Base-by-base conservation (phyloP, 1,140 invertebrate species). In the Saccostrea glomerata region DNA sequence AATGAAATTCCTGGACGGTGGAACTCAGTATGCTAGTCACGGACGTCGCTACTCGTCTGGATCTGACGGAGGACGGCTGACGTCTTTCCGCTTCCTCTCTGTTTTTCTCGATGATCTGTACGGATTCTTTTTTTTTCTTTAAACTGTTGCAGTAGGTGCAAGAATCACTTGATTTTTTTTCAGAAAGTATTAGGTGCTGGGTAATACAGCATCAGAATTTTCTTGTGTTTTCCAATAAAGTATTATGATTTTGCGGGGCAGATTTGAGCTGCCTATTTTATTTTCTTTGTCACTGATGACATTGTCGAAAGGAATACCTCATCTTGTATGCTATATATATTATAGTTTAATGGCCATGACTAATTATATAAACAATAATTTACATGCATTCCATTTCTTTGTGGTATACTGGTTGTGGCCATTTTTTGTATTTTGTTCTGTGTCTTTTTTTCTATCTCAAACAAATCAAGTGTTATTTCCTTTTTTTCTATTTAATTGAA, bases 351-450 rank as follows among this genome's bases (percentile, higher is more conserved):
- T 84, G 82, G 82, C 82, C 82, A 84, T 84, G 82, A 84, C 82
- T 56, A 77, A 77, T 77, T 84, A 54, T 84, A 84, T 85, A 85
- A 56, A 85, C 55, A 36, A 63, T 85, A 85, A 85, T 25, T 85
- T 60, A 58, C 47, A 85, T 85, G 84, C 84, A 85, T 85, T 85
- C 84, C 84, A 85, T 85, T 36, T 85, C 30, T 60, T 20, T 85
- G 40, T 55, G 54, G 82, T 56, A 36, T 36, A 55, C 40, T 84
- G 82, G 82, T 54, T 84, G 20, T 84, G 82, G 82, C 54, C 54
- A 56, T 84, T 56, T 63, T 47, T 47, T 63, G 23, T 63, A 20
- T 58, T 58, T 85, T 63, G 25, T 60, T 60, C 17, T 60, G 17
- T 30, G n/a, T n/a, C 12, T 63, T 55, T 60, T 36, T 58, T 11